Percentiles rank a stretch among this genome's conserved stretches.
phyloP scores from a whole-genome alignment of 2,888 invertebrate genomes.

The Parnassius orleans region DNA sequence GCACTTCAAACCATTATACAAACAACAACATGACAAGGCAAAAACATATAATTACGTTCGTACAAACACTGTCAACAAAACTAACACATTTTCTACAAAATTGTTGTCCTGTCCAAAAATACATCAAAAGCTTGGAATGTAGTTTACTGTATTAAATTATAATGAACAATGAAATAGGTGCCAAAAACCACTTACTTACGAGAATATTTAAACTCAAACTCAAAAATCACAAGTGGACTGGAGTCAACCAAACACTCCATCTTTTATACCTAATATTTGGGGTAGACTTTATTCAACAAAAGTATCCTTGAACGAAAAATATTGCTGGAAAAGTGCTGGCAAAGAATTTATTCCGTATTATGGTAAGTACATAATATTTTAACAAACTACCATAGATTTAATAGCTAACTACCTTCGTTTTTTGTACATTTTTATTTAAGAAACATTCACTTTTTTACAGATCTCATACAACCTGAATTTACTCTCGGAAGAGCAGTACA shows the following conservation, averaged over 20 bases:
- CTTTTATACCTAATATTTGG: constrained; percentile 72
- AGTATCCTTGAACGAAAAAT: constrained; percentile 48
- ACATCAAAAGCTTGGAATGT: no score
- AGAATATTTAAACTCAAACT: constrained; percentile 72
- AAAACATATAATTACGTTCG: no score
- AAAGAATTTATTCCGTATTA: constrained; percentile 56
- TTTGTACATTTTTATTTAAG: neutral
- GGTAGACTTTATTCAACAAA: constrained; percentile 75
- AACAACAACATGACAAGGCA: no score
- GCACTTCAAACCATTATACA: no score
- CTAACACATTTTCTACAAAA: no score
- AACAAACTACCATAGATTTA: constrained; percentile 14
- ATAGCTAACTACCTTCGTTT: neutral
- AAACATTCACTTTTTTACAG: constrained; percentile 49
- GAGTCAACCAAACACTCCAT: constrained; percentile 66
- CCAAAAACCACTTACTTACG: no score
- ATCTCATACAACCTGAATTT: constrained; percentile 76
- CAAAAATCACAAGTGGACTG: constrained; percentile 73
- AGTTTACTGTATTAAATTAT: no score
- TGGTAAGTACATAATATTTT: constrained; percentile 47
- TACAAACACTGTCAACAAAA: no score
- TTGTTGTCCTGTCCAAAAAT: no score
- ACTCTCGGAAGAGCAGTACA: constrained; percentile 73
- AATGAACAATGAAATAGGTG: no score
- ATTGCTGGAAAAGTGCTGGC: constrained; percentile 54